Evolutionary conservation across 2,113 vertebrate species (phyloP), one percentile per base, ranked within the genome.

Genomic region (Chinchilla lanigera): DNA sequence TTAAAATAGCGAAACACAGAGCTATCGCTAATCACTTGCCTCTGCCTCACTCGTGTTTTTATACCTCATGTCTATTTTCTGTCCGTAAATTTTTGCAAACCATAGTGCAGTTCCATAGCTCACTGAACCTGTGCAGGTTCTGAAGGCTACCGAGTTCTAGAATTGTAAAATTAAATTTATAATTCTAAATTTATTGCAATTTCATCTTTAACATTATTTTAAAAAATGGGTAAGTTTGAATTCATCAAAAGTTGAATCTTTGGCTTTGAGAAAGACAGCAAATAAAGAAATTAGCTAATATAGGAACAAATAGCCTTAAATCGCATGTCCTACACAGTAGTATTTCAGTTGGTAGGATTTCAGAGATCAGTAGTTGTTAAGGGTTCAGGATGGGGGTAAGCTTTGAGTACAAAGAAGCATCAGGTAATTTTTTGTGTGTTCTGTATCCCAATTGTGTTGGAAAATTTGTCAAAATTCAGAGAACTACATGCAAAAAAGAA

Each of bases 401-500:
- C 86, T 60, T 65, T 82, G 89, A 85, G 65, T 77, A 63, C 26
- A 78, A 65, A 65, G 1, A 2, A 12, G 13, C 5, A 91, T 13
- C 12, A 91, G 0, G 2, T 20, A 50, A 65, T 30, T 60, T 84
- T 86, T 22, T 47, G 30, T 61, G n/a, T 93, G 16, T 78, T 87
- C 44, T 52, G 4, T 24, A 88, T 52, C 30, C 60, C 87, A 11
- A 65, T 16, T 92, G 5, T 83, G 7, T 69, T 50, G 16, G 30
- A 20, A 4, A 88, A 91, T 58, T 54, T 94, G 28, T 91, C 38
- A 95, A 93, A 97, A 95, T 13, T 88, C 38, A 90, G 26, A 80
- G 5, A 81, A 81, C 7, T 41, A 2, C 38, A 47, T 16, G 58
- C 6, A 28, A 30, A 94, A 96, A 11, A 3, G 26, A 33, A 44